Percentiles rank a stretch among this genome's conserved stretches.
phyloP scores from a whole-genome alignment of 92 coral and sea anemone genomes.

The Phenganax marumi region DNA sequence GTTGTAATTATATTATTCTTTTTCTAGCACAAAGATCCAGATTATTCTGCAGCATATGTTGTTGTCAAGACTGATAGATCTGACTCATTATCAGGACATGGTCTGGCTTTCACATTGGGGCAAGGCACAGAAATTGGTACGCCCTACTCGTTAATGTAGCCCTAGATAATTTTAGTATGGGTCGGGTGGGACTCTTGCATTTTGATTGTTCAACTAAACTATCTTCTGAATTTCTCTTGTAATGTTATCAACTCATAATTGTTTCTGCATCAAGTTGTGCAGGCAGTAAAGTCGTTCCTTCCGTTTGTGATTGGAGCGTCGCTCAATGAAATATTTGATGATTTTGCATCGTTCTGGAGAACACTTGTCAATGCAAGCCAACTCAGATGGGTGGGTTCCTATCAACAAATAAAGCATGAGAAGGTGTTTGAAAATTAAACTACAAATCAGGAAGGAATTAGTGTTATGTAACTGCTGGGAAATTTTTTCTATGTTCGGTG shows the following conservation, averaged over 20 bases:
- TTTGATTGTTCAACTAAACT: neutral
- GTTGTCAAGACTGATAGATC: slow-evolving; percentile 69
- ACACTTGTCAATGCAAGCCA: slow-evolving; percentile 82
- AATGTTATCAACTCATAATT: neutral
- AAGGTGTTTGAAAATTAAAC: neutral
- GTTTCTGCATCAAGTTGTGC: slow-evolving; percentile 48
- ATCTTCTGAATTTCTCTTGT: no score
- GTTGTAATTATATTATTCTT: neutral
- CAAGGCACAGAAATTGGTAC: slow-evolving; percentile 92
- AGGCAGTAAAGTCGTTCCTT: slow-evolving; percentile 71
- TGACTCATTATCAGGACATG: slow-evolving; percentile 71
- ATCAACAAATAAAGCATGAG: neutral
- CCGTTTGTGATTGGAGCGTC: slow-evolving; percentile 65
- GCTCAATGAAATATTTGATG: slow-evolving; percentile 74
- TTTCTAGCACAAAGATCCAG: slow-evolving; percentile 85
- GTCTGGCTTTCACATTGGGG: slow-evolving; percentile 89
- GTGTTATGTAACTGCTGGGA: neutral
- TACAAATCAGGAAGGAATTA: neutral
- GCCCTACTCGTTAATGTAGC: neutral
- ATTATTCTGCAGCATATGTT: slow-evolving; percentile 89
- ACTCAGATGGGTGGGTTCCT: slow-evolving; percentile 78
- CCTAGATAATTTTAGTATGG: no score
- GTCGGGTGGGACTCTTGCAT: neutral
- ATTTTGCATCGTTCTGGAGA: slow-evolving; percentile 85
- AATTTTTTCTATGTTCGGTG: neutral